Evolutionary conservation across 2,888 invertebrate genomes (phyloP).

Genomic region (Patella ulyssiponensis): DNA sequence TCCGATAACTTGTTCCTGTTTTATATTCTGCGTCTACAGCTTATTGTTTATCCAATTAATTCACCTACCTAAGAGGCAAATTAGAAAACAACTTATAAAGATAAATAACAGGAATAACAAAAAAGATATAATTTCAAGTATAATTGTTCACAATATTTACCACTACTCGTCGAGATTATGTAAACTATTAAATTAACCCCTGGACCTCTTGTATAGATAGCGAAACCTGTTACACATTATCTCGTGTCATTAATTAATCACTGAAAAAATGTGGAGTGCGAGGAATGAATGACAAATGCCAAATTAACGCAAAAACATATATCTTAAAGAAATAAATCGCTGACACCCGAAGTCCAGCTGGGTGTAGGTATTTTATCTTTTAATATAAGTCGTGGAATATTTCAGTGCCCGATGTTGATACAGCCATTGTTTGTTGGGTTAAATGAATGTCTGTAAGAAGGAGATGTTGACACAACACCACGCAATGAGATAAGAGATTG

Average conservation of each 20-base stretch:
- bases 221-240: not conserved
- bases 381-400: not conserved
- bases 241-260: slow-evolving; percentile 10
- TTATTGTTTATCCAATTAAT: no score
- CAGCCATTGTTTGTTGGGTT: not conserved
- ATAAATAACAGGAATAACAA: no score
- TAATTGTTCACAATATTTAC: no score
- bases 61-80: no score
- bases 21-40: no score
- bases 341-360: slow-evolving; percentile 11
- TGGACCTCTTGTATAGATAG: no score
- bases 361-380: not conserved
- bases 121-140: no score
- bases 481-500: slow-evolving; percentile 6
- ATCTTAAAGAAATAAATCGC: slow-evolving; percentile 3
- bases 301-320: not conserved
- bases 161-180: no score
- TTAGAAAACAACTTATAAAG: no score
- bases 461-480: slow-evolving; percentile 7
- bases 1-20: no score
- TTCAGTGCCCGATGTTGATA: not conserved
- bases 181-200: no score
- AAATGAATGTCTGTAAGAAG: not conserved
- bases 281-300: not conserved
- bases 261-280: not conserved